Evolutionary conservation across 2,113 vertebrate genomes (phyloP).

Genomic region (Burhinus bistriatus): DNA sequence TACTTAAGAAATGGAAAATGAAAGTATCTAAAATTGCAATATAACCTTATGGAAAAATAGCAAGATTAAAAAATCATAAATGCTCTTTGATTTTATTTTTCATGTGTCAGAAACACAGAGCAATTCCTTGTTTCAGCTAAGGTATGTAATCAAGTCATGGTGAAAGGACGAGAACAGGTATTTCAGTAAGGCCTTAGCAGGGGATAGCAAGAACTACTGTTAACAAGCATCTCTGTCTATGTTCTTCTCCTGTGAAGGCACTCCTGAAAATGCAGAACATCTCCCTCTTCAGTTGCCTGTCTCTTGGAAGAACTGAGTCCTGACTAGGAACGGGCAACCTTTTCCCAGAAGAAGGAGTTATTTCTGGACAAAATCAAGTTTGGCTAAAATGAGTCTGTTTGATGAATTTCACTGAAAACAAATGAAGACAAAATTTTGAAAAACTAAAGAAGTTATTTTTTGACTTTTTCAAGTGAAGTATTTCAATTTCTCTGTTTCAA

Average conservation of each 20-base stretch:
- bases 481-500: not conserved
- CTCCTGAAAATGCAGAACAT: not conserved
- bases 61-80: not conserved
- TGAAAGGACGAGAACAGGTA: not conserved
- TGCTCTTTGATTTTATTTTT: conserved; percentile 5
- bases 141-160: not conserved
- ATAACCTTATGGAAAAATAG: not conserved
- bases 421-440: not conserved
- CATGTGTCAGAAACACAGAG: not conserved
- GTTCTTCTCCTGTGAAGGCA: not conserved
- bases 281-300: not conserved
- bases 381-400: not conserved
- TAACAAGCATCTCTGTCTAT: not conserved
- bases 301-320: not conserved
- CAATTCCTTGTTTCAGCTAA: not conserved
- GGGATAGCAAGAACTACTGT: not conserved
- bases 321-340: not conserved
- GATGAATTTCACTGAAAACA: not conserved
- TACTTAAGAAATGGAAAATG: not conserved
- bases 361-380: not conserved
- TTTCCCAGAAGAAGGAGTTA: not conserved
- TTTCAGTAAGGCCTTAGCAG: not conserved
- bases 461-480: not conserved
- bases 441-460: not conserved
- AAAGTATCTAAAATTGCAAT: not conserved